Conservation (phyloP, 2,797 vertebrate genomes). For the Eleutherodactylus coqui region DNA sequence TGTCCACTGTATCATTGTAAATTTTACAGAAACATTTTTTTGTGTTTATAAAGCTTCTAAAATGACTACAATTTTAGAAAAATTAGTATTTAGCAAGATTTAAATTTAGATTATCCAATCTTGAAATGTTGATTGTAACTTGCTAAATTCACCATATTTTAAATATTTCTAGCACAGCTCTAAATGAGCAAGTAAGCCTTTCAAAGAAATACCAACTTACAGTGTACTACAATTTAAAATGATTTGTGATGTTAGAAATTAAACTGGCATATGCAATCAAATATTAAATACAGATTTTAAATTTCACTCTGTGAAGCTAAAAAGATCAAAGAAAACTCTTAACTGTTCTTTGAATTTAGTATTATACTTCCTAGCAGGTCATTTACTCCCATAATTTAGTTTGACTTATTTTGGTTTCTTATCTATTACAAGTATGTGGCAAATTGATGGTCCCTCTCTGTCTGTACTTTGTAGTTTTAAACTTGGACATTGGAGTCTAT, state of each 20-base stretch:
- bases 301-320: slow-evolving; percentile 80
- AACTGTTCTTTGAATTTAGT: slow-evolving; percentile 79
- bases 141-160: slow-evolving; percentile 32
- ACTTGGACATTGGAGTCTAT: slow-evolving; percentile 76
- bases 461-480: slow-evolving; percentile 77
- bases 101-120: slow-evolving; percentile 24
- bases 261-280: slow-evolving; percentile 79
- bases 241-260: slow-evolving; percentile 78
- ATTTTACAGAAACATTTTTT: not conserved
- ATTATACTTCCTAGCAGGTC: slow-evolving; percentile 80
- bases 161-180: slow-evolving; percentile 30
- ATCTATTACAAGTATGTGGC: slow-evolving; percentile 80
- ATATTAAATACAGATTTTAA: slow-evolving; percentile 84
- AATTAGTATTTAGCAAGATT: not conserved
- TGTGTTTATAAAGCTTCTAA: not conserved
- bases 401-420: slow-evolving; percentile 83
- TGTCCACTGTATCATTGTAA: not conserved
- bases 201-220: slow-evolving; percentile 78
- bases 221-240: slow-evolving; percentile 78
- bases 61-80: not conserved
- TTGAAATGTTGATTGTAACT: slow-evolving; percentile 39
- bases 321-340: slow-evolving; percentile 82
- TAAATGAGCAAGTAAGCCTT: slow-evolving; percentile 75
- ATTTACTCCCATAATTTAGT: slow-evolving; percentile 84
- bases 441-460: slow-evolving; percentile 74